phyloP scores from a whole-genome alignment of 2,797 vertebrate genomes.

The Propithecus deckenii region DNA sequence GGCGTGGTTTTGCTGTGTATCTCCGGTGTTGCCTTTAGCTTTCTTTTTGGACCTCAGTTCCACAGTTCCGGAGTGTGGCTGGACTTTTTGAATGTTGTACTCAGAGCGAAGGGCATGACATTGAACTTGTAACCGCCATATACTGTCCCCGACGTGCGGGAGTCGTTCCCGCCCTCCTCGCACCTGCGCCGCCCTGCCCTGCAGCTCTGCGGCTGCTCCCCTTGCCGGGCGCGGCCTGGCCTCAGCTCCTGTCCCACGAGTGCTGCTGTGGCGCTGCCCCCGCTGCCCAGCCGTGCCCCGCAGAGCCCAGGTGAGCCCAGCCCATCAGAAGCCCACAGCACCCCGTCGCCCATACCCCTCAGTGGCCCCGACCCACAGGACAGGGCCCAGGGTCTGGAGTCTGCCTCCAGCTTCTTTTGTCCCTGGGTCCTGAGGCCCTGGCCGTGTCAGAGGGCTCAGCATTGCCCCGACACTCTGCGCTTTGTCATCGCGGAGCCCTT shows the following conservation, averaged over 20 bases:
- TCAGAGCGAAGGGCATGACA: neutral
- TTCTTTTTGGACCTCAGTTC: neutral
- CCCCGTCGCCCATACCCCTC: neutral
- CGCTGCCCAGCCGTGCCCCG: neutral
- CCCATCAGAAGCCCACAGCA: neutral
- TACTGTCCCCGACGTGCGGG: no score
- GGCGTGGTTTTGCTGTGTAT: neutral
- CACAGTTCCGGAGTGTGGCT: neutral
- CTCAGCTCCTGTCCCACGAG: no score
- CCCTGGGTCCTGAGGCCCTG: neutral
- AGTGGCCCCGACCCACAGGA: neutral
- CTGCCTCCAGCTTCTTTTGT: neutral
- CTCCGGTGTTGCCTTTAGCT: neutral
- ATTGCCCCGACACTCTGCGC: neutral
- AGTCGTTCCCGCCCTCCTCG: no score
- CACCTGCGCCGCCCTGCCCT: neutral
- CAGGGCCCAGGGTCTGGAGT: no score
- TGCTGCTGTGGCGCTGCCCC: neutral
- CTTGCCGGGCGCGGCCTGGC: accelerated
- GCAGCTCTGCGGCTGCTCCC: neutral
- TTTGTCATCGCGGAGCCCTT: neutral
- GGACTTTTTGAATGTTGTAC: neutral
- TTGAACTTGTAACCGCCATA: neutral
- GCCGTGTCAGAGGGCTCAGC: neutral
- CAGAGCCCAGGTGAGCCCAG: neutral